Percentiles rank a stretch among this genome's conserved stretches.
Evolutionary conservation across 2,797 vertebrate genomes (phyloP).

Genomic region (Philypnodon macrostomus): DNA sequence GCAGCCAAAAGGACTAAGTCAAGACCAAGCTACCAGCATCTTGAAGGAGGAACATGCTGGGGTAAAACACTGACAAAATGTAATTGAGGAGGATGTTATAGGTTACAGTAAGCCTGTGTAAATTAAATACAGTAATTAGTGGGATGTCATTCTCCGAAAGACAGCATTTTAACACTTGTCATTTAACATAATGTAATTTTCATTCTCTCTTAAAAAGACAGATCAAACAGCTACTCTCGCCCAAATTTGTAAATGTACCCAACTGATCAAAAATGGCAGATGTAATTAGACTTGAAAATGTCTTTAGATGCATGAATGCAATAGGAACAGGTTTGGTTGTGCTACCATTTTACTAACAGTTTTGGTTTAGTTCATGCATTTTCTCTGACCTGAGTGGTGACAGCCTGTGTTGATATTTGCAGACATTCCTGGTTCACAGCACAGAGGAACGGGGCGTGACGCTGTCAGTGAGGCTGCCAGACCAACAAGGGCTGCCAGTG

Average conservation of each 20-base stretch:
- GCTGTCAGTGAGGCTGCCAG: constrained; percentile 79
- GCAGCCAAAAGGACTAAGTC: constrained; percentile 80
- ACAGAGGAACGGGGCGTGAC: constrained; percentile 65
- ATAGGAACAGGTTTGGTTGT: too few species aligned
- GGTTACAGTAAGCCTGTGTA: not conserved
- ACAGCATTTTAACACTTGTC: too few species aligned
- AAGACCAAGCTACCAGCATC: constrained; percentile 64
- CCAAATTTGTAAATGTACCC: too few species aligned
- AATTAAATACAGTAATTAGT: not conserved
- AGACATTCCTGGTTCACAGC: constrained; percentile 80
- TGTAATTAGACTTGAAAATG: too few species aligned
- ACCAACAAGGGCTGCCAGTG: constrained; percentile 42
- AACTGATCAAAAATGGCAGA: too few species aligned
- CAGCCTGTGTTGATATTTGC: constrained; percentile 21
- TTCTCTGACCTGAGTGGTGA: constrained; percentile 13
- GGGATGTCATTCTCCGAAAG: not conserved
- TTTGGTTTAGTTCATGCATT: not conserved
- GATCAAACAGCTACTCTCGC: too few species aligned
- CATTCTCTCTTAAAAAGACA: not conserved
- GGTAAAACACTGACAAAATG: constrained; percentile 74
- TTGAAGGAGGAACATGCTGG: constrained; percentile 79
- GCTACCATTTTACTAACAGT: too few species aligned
- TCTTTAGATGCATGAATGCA: too few species aligned
- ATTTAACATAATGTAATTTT: not conserved
- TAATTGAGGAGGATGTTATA: not conserved